phyloP scores from a whole-genome alignment of 2,888 invertebrate genomes.

The Machimus atricapillus region DNA sequence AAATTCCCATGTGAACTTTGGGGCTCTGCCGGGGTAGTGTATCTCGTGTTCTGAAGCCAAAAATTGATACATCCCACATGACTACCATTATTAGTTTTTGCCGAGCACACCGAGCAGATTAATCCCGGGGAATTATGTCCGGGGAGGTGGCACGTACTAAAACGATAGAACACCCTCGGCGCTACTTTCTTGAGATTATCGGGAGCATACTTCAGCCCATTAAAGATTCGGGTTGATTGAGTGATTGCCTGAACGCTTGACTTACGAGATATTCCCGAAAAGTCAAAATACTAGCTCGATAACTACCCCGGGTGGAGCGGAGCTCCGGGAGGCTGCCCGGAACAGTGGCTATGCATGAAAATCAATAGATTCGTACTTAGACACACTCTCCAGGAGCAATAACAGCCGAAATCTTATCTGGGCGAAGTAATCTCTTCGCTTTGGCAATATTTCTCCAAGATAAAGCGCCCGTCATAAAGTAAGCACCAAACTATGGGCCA shows the following conservation, averaged over 20 bases:
- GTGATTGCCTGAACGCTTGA: conserved; percentile 1
- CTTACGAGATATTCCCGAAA: not conserved
- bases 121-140: not conserved
- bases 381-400: not conserved
- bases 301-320: not conserved
- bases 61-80: not conserved
- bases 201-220: not conserved
- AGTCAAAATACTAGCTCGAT: not conserved
- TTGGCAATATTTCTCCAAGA: conserved; percentile 6
- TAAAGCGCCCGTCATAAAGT: conserved; percentile 3
- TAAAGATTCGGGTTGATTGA: conserved; percentile 6
- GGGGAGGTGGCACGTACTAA: not conserved
- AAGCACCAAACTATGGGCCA: not conserved
- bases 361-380: not conserved
- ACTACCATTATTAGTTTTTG: not conserved
- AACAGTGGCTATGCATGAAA: not conserved
- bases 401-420: not conserved
- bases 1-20: not conserved
- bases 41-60: not conserved
- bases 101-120: not conserved
- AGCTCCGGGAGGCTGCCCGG: not conserved
- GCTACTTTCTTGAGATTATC: not conserved
- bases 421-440: not conserved
- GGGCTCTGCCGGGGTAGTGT: not conserved
- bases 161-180: not conserved